Base-by-base conservation (phyloP, 2,888 invertebrate genomes). In the Monopis laevigella region DNA sequence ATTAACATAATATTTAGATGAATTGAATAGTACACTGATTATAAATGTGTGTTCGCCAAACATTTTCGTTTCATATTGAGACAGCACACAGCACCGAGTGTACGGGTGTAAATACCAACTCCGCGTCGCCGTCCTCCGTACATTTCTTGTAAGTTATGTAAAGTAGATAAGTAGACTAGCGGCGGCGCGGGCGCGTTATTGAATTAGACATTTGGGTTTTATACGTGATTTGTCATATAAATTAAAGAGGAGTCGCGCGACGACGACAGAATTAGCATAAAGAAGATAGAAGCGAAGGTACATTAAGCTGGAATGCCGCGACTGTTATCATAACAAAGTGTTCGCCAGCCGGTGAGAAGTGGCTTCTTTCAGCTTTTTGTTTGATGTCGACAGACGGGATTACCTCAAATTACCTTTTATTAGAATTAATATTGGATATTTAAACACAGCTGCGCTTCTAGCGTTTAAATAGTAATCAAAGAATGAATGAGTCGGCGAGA, bases 361-460 rank as follows among this genome's bases (percentile, higher is more conserved):
- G 19, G 35, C 24, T 41, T 41, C 34, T 34, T 41, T 32, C 12
- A 28, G 32, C 32, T 41, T 40, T 40, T 41, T 41, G 41, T 41
- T 24, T 41, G 41, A 34, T 13, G 41, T 12, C 18, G 40, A 11
- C 41, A 41, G 34, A 48, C 46, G 48, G 48, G 50, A 54, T 58
- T 57, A 50, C 51, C 46, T 46, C 39, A 49, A 53, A 51, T 56
- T 56, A 54, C 53, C 50, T 56, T 56, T 50, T 51, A 51, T 53
- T 53, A 53, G 53, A 57, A 61, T 58, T 55, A 58, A 55, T 58
- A 55, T 51, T 40, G 44, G 40, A 39, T 27, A 10, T 39, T 27
- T 27, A 39, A 17, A 17, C 39, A 28, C 39, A 39, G 39, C 39
- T 39, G 39, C 27, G 39, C 17, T 5, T 39, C 27, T 28, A 17